A percentile compares a stretch with the other conserved stretches of the same genome.
Conservation (phyloP, 1,140 invertebrate genomes). For the Drosophila nasuta region DNA sequence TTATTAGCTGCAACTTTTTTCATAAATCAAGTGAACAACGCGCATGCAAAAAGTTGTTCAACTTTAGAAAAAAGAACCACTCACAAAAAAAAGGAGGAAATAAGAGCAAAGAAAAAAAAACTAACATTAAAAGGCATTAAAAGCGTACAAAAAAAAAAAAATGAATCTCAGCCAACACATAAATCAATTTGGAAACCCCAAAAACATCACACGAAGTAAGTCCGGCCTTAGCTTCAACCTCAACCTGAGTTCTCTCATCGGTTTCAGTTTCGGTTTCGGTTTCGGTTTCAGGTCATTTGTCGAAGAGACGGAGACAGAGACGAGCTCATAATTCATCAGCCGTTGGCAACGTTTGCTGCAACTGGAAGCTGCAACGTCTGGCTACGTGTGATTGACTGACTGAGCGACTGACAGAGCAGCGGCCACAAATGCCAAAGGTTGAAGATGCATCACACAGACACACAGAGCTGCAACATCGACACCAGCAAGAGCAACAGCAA, state of each 20-base stretch:
- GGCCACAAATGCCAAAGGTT: slow-evolving; percentile 36
- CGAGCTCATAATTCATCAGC: slow-evolving; percentile 34
- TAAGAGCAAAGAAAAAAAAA: slow-evolving; percentile 4
- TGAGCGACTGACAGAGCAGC: slow-evolving; percentile 5
- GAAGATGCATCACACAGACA: slow-evolving; percentile 12
- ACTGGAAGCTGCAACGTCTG: slow-evolving; percentile 39
- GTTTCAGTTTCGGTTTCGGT: slow-evolving; percentile 3
- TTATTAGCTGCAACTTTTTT: slow-evolving; percentile 80
- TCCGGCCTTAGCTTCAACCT: not conserved
- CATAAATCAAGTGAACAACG: slow-evolving; percentile 61
- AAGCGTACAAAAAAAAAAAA: slow-evolving; percentile 47
- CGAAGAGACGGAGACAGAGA: not conserved
- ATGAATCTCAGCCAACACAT: slow-evolving; percentile 51
- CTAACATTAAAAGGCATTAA: slow-evolving; percentile 45
- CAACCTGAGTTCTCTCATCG: not conserved
- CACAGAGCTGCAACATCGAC: not conserved
- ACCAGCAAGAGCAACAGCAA: not conserved
- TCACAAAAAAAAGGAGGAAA: slow-evolving; percentile 9
- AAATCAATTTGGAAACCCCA: slow-evolving; percentile 52
- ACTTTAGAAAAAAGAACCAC: not conserved
- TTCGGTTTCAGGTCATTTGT: slow-evolving; percentile 34
- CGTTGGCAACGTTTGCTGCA: slow-evolving; percentile 5
- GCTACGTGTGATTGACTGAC: slow-evolving; percentile 70
- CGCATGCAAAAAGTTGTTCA: slow-evolving; percentile 34
- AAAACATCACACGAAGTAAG: slow-evolving; percentile 3